Conservation (phyloP, 2,113 vertebrate species). For the Protomyctophum bolini region DNA sequence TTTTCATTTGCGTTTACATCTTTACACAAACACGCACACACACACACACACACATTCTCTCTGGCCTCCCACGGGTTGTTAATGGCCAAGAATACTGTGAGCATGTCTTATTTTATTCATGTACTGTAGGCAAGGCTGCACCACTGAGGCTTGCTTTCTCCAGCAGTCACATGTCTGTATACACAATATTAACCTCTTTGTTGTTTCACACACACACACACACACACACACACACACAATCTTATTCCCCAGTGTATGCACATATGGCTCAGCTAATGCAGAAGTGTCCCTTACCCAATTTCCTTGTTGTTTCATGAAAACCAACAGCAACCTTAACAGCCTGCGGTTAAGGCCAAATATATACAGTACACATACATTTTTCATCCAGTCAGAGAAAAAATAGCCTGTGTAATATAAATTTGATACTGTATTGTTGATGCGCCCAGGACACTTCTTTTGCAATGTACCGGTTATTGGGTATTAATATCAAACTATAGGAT, state of each 20-base stretch:
- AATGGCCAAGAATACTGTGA: constrained; percentile 52
- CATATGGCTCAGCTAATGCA: constrained; percentile 24
- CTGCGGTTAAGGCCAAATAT: not conserved
- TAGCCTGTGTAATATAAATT: no score
- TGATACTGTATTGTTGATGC: no score
- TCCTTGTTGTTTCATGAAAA: constrained; percentile 2
- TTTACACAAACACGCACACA: not conserved
- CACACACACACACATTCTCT: not conserved
- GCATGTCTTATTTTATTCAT: constrained; percentile 77
- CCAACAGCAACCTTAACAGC: not conserved
- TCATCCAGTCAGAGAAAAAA: no score
- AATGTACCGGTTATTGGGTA: no score
- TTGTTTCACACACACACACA: constrained; percentile 8
- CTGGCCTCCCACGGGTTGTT: constrained; percentile 40
- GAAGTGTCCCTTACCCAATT: constrained; percentile 30
- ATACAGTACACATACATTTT: no score
- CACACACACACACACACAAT: not conserved
- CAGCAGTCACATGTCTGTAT: constrained; percentile 62
- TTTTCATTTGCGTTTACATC: not conserved
- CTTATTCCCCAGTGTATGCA: constrained; percentile 11
- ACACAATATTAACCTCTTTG: constrained; percentile 51
- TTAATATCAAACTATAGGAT: not conserved
- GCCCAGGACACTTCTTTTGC: not conserved
- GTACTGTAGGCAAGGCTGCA: constrained; percentile 39
- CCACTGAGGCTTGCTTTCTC: constrained; percentile 36